Percentiles rank a stretch among this genome's conserved stretches.
phyloP scores from a whole-genome alignment of 53 echinoderm and acorn worm genomes.

The Stichopus horrens region DNA sequence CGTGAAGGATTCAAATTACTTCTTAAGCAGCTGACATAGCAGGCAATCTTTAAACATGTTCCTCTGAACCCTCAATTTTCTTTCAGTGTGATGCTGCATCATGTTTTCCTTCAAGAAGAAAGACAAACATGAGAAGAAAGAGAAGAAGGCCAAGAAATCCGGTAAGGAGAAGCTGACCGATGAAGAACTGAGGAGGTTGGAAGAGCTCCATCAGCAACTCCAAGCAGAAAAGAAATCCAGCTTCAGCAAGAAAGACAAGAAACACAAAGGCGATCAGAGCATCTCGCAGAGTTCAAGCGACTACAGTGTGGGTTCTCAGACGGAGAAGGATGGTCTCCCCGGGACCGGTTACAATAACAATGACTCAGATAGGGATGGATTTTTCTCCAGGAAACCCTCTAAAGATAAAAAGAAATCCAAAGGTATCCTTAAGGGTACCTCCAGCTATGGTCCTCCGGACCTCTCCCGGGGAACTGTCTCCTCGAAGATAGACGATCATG shows the following conservation, averaged over 20 bases:
- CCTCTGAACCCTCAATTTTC: not conserved
- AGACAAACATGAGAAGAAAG: slow-evolving; percentile 71
- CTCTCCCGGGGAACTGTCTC: slow-evolving; percentile 60
- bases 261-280: slow-evolving; percentile 31
- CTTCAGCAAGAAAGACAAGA: slow-evolving; percentile 49
- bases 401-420: slow-evolving; percentile 65
- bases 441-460: slow-evolving; percentile 60
- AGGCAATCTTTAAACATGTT: too few species aligned
- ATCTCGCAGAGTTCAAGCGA: slow-evolving; percentile 50
- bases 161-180: slow-evolving; percentile 71
- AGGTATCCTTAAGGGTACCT: slow-evolving; percentile 79
- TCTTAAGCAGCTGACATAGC: too few species aligned
- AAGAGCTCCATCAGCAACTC: slow-evolving; percentile 74
- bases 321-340: slow-evolving; percentile 49
- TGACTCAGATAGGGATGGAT: slow-evolving; percentile 44
- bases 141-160: slow-evolving; percentile 65
- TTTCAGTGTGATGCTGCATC: slow-evolving; percentile 10
- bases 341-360: not conserved
- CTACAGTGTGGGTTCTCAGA: slow-evolving; percentile 26
- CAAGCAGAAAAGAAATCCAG: slow-evolving; percentile 64
- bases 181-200: slow-evolving; percentile 75
- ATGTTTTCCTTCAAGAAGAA: slow-evolving; percentile 82
- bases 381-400: slow-evolving; percentile 49
- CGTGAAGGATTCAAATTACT: too few species aligned
- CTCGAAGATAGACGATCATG: slow-evolving; percentile 65